Conservation (phyloP, 1,140 invertebrate genomes). For the Apolygus lucorum region DNA sequence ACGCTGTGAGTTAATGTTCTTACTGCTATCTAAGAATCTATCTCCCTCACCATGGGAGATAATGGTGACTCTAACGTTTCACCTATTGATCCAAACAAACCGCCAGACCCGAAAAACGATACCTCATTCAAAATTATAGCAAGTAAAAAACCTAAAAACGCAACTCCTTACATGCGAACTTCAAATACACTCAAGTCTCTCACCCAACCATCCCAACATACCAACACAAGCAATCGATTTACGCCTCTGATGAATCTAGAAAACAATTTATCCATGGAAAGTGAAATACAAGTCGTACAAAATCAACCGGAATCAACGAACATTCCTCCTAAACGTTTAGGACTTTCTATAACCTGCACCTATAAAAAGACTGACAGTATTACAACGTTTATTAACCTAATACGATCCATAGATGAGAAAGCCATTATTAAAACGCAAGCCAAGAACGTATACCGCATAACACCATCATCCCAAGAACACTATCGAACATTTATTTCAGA, state of each 20-base stretch:
- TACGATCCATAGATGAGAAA: neutral
- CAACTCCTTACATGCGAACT: neutral
- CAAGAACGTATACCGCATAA: neutral
- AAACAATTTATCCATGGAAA: neutral
- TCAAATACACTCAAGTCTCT: neutral
- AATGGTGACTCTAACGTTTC: no score
- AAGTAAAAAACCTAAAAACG: neutral
- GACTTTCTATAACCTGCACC: neutral
- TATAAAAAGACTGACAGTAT: neutral
- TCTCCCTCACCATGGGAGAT: no score
- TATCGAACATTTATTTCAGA: neutral
- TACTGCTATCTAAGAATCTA: no score
- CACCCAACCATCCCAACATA: neutral
- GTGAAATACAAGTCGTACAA: neutral
- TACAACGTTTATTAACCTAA: neutral
- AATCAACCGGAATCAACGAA: neutral
- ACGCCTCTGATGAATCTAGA: neutral
- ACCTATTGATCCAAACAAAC: no score
- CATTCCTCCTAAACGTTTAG: neutral
- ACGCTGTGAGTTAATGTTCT: no score
- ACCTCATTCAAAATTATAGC: no score
- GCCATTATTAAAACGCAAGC: neutral
- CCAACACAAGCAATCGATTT: neutral
- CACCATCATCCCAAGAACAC: neutral
- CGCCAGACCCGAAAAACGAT: no score